These are phyloP conservation scores for Bruchidius siliquastri DNA, from an alignment of 2,888 invertebrate genomes.

Conservation along the genomic window DNA sequence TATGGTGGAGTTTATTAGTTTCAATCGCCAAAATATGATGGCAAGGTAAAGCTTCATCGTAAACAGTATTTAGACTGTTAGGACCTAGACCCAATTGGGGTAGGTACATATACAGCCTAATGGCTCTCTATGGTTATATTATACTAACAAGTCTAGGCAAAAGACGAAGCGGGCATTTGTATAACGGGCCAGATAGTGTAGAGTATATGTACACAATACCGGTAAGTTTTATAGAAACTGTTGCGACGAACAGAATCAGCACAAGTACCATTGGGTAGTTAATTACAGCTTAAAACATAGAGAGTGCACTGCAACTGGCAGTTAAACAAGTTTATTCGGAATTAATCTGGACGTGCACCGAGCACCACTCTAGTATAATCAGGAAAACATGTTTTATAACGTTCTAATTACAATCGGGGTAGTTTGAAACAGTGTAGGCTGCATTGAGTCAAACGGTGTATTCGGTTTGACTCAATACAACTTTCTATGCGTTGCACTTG, in stretches of 20 bases:
- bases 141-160: too few relatives aligned
- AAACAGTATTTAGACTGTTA: too few relatives aligned
- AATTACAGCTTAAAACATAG: constrained; percentile 42
- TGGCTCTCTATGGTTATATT: too few relatives aligned
- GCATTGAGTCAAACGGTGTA: neutral
- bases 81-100: too few relatives aligned
- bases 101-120: too few relatives aligned
- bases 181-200: too few relatives aligned
- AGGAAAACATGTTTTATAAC: constrained; percentile 20
- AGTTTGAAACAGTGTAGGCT: neutral
- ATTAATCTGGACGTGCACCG: constrained; percentile 28
- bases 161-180: too few relatives aligned
- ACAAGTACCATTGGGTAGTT: constrained; percentile 24
- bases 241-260: neutral
- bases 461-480: neutral
- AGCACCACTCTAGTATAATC: constrained; percentile 17
- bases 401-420: constrained; percentile 14
- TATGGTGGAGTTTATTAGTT: too few relatives aligned
- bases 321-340: constrained; percentile 38
- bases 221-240: neutral
- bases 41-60: too few relatives aligned
- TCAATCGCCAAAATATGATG: too few relatives aligned
- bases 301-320: constrained; percentile 38
- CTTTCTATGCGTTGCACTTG: too few relatives aligned
- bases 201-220: neutral